phyloP scores from a whole-genome alignment of 2,797 vertebrate species.

The Garrulus glandarius region DNA sequence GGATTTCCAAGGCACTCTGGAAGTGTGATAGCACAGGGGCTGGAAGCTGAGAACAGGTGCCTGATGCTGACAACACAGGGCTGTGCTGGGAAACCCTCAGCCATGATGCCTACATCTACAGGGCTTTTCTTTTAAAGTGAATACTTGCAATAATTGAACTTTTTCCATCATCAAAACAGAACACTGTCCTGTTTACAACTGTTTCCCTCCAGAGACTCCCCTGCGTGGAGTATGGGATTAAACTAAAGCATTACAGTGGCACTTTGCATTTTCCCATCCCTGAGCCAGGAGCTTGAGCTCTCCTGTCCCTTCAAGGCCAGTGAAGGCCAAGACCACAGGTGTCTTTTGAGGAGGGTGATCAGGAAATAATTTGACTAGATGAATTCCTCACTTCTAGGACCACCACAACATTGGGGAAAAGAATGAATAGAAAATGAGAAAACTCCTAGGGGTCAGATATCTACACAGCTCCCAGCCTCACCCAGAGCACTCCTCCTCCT shows the following conservation, averaged over 20 bases:
- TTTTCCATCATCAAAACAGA: neutral
- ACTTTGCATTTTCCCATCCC: neutral
- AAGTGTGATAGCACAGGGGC: neutral
- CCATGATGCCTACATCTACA: too few species aligned
- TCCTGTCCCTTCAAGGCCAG: neutral
- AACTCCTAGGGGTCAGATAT: neutral
- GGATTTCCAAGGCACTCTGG: neutral
- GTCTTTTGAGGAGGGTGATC: neutral
- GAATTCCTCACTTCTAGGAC: neutral
- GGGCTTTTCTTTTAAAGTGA: neutral
- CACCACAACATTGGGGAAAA: neutral
- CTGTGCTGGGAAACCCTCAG: neutral
- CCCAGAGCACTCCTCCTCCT: neutral
- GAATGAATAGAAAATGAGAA: neutral
- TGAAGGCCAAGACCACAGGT: neutral
- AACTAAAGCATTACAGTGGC: neutral
- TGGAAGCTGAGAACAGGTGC: neutral
- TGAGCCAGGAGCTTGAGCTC: neutral
- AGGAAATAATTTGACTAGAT: neutral
- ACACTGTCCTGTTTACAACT: neutral
- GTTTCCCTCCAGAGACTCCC: neutral
- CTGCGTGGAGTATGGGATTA: neutral
- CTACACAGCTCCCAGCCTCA: neutral
- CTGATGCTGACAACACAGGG: neutral
- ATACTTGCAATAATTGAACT: neutral